Base-by-base conservation (phyloP, 37 sponge, comb jelly and placozoan genomes). In the Oscarella lobularis region DNA sequence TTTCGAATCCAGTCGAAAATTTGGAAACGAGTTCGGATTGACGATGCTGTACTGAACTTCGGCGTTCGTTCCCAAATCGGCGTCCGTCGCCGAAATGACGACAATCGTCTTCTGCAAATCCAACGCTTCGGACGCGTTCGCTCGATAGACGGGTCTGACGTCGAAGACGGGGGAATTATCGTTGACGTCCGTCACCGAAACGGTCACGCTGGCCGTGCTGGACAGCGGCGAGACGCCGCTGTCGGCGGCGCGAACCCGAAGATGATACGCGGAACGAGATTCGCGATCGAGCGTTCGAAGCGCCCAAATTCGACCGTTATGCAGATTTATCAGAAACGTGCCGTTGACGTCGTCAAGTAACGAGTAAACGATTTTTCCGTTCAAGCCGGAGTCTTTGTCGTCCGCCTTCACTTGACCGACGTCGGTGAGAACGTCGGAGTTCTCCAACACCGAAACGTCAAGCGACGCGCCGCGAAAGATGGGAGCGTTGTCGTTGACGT, bases 51-150 rank as follows among this genome's bases (percentile, higher is more conserved):
- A 76, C 40, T 14, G 36, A 14, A 76, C 38, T 40, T 76, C 3
- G 3, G 55, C 77, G 60, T 76, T 48, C 2, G 35, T 76, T 6
- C 77, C 77, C 36, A n/a, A 41, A n/a, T 76, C 77, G 40, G 20
- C 9, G 31, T 76, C 77, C 3, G 3, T 2, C 2, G 77, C 77
- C 4, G 72, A 33, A 30, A 76, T 66, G n/a, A 4, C 30, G 32
- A 37, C 55, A 76, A 76, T 76, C 2, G 60, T 20, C 20, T 9
- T 48, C 9, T 48, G 14, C 9, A 48, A 9, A 27, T 27, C 60
- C 9, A 20, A 27, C 14, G 9, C 60, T 48, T 48, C 60, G 9
- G 60, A 20, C 60, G 20, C 9, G 60, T 48, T 20, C 9, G 20
- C 60, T 27, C 60, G 9, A 48, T 27, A 48, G 9, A 48, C 9